phyloP scores from a whole-genome alignment of 2,888 invertebrate species.

The Hyalella azteca region DNA sequence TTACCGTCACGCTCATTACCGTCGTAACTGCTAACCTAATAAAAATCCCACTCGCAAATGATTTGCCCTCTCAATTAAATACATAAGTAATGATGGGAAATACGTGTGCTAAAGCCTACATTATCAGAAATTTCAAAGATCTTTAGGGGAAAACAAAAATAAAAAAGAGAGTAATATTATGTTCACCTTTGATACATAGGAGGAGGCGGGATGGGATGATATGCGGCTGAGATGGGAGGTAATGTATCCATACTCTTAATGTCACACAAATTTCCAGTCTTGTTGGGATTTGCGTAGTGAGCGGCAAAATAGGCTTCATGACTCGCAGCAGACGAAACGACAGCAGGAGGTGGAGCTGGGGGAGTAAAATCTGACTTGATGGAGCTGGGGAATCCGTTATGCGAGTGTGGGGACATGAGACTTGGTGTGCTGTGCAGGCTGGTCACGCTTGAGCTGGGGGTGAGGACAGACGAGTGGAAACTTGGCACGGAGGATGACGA shows the following conservation, averaged over 20 bases:
- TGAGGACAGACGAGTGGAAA: neutral
- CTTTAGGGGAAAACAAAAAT: too few relatives aligned
- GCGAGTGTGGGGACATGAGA: conserved; percentile 39
- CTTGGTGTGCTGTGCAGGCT: conserved; percentile 3
- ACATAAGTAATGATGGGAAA: too few relatives aligned
- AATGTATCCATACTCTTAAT: conserved; percentile 52
- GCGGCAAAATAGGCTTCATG: conserved; percentile 38
- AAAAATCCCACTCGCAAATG: too few relatives aligned
- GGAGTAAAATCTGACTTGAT: conserved; percentile 38
- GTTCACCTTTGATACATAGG: conserved; percentile 57
- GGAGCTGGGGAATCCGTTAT: conserved; percentile 47
- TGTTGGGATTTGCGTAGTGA: conserved; percentile 23
- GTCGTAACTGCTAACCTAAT: too few relatives aligned
- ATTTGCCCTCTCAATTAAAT: too few relatives aligned
- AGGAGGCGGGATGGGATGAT: conserved; percentile 46
- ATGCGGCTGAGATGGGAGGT: conserved; percentile 47
- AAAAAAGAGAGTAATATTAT: too few relatives aligned
- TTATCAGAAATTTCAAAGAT: too few relatives aligned
- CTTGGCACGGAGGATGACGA: neutral
- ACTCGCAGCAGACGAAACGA: conserved; percentile 28
- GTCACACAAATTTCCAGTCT: conserved; percentile 42
- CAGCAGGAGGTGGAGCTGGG: conserved; percentile 39
- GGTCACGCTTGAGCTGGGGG: conserved; percentile 20
- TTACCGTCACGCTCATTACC: too few relatives aligned
- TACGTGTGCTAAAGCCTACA: too few relatives aligned